A percentile compares a stretch with the other conserved stretches of the same genome.
Conservation (phyloP, 2,888 invertebrate species). For the Nomada lathburiana region DNA sequence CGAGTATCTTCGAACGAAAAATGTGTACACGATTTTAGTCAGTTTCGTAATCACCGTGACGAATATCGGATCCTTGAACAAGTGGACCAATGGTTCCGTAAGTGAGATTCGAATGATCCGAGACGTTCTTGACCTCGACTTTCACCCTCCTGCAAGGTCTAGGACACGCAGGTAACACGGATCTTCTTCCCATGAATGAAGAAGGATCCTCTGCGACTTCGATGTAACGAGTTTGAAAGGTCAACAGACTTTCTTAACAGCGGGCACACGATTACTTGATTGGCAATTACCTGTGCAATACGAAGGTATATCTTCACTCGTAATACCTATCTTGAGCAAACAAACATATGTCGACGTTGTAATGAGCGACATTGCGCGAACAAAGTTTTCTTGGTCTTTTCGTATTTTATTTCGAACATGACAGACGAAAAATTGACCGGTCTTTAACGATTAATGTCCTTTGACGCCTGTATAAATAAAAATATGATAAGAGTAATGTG, state of each 20-base stretch:
- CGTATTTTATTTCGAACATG: too few relatives aligned
- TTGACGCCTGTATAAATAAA: too few relatives aligned
- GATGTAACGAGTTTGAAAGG: slow-evolving; percentile 12
- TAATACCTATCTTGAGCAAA: background rate
- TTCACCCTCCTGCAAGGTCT: slow-evolving; percentile 80
- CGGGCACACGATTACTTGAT: background rate
- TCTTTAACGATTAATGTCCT: too few relatives aligned
- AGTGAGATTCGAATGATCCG: slow-evolving; percentile 46
- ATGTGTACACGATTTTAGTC: too few relatives aligned
- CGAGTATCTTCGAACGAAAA: too few relatives aligned
- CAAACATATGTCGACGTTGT: too few relatives aligned
- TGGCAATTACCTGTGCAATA: background rate
- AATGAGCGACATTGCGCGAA: too few relatives aligned
- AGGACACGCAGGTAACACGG: slow-evolving; percentile 64
- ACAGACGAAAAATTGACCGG: too few relatives aligned
- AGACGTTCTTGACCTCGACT: slow-evolving; percentile 72
- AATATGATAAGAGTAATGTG: too few relatives aligned
- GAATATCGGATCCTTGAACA: background rate
- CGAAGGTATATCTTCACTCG: background rate
- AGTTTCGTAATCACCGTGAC: too few relatives aligned
- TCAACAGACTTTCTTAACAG: background rate
- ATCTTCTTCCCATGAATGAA: slow-evolving; percentile 41
- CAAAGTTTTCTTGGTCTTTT: too few relatives aligned
- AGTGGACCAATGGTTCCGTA: slow-evolving; percentile 12
- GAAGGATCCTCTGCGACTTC: background rate